These are phyloP conservation scores for Diachasma alloeum DNA, from an alignment of 1,140 invertebrate genomes.

Conservation along the genomic window DNA sequence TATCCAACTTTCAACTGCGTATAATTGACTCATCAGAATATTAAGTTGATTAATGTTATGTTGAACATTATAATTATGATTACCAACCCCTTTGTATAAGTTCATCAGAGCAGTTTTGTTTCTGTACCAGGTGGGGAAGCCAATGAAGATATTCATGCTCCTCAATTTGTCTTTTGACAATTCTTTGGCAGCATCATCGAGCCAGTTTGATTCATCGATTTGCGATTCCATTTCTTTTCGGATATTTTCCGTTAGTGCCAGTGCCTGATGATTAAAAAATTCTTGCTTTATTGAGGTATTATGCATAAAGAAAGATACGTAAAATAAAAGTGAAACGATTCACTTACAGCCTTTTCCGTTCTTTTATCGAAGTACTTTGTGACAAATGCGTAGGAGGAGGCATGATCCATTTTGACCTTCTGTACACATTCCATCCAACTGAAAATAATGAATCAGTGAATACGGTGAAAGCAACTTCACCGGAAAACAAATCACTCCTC, in stretches of 20 bases:
- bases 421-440: slow-evolving; percentile 16
- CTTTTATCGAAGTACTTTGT: slow-evolving; percentile 6
- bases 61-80: slow-evolving; percentile 33
- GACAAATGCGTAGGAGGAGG: slow-evolving; percentile 2
- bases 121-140: slow-evolving; percentile 66
- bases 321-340: background rate
- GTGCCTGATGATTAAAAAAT: background rate
- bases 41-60: background rate
- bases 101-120: slow-evolving; percentile 22
- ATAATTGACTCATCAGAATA: background rate
- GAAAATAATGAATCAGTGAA: background rate
- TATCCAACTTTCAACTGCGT: slow-evolving; percentile 30
- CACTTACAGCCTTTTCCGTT: background rate
- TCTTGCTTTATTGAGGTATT: background rate
- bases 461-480: too few species aligned
- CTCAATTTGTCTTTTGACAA: slow-evolving; percentile 69
- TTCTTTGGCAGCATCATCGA: slow-evolving; percentile 68
- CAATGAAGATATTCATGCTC: slow-evolving; percentile 71
- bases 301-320: background rate
- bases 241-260: slow-evolving; percentile 15
- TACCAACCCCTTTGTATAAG: slow-evolving; percentile 31
- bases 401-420: background rate
- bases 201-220: slow-evolving; percentile 63
- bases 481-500: too few species aligned
- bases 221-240: background rate